Percentiles rank a stretch among this genome's conserved stretches.
phyloP scores from a whole-genome alignment of 2,888 invertebrate species.

The Monoplex corrugatus region DNA sequence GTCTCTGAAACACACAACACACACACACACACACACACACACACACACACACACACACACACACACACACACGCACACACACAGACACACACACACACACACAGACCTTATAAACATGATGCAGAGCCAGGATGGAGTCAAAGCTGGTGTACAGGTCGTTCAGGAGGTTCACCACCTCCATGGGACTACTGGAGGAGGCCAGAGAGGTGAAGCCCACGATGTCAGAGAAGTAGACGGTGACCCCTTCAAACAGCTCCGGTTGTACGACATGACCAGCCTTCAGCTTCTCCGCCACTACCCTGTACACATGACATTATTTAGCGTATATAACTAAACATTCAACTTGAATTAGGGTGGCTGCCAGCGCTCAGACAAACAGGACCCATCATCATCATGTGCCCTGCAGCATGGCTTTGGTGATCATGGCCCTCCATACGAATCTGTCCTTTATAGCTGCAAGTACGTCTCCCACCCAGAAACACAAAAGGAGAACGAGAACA shows the following conservation, averaged over 20 bases:
- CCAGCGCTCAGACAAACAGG: no score
- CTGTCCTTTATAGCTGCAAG: no score
- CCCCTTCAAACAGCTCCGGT: slow-evolving; percentile 75
- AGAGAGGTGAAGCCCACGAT: slow-evolving; percentile 77
- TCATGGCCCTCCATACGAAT: no score
- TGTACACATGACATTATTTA: slow-evolving; percentile 58
- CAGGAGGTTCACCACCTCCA: slow-evolving; percentile 76
- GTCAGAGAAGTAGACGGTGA: slow-evolving; percentile 77
- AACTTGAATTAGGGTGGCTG: no score
- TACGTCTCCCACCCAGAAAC: no score
- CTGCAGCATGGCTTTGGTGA: no score
- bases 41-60: not conserved
- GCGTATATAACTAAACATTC: no score
- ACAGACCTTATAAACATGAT: slow-evolving; percentile 74
- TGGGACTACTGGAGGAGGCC: slow-evolving; percentile 72
- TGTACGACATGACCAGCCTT: slow-evolving; percentile 74
- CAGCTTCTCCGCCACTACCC: slow-evolving; percentile 77
- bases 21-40: not conserved
- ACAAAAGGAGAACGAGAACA: no score
- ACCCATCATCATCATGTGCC: no score
- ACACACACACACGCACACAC: slow-evolving; percentile 12
- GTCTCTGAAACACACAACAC: not conserved
- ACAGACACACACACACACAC: no score
- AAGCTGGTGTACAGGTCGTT: slow-evolving; percentile 77
- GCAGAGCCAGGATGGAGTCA: slow-evolving; percentile 72